phyloP scores from a whole-genome alignment of 2,888 invertebrate genomes.

The Gymnocheta viridis region DNA sequence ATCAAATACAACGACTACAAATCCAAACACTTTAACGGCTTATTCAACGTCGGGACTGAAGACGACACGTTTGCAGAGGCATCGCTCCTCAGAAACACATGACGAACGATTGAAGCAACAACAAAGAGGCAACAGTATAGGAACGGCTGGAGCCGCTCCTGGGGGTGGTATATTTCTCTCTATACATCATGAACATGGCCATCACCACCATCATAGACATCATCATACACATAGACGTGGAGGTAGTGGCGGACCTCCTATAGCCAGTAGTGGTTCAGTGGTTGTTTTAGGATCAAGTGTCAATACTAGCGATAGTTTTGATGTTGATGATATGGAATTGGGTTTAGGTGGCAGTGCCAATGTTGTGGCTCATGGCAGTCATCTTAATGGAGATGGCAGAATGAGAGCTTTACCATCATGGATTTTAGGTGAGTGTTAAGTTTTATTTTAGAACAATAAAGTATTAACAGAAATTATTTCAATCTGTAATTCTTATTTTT shows the following conservation, averaged over 20 bases:
- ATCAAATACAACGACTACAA: slow-evolving; percentile 63
- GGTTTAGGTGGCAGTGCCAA: slow-evolving; percentile 74
- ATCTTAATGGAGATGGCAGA: slow-evolving; percentile 69
- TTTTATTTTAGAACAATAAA: neutral
- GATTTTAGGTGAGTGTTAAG: slow-evolving; percentile 74
- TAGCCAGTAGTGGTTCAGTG: slow-evolving; percentile 70
- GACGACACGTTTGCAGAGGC: slow-evolving; percentile 79
- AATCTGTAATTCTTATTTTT: neutral
- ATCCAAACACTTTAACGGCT: neutral
- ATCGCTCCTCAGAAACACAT: slow-evolving; percentile 81
- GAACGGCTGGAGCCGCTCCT: slow-evolving; percentile 17
- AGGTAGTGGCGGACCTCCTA: slow-evolving; percentile 72
- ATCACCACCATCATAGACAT: slow-evolving; percentile 73
- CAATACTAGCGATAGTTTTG: slow-evolving; percentile 65
- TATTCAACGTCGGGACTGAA: slow-evolving; percentile 77
- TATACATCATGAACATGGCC: slow-evolving; percentile 76
- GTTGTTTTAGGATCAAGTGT: slow-evolving; percentile 59
- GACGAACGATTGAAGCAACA: slow-evolving; percentile 80
- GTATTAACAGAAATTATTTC: neutral
- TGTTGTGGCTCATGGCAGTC: slow-evolving; percentile 71
- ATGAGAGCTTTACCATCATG: slow-evolving; percentile 76
- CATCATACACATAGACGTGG: slow-evolving; percentile 69
- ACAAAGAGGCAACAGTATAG: slow-evolving; percentile 65
- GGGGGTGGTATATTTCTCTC: slow-evolving; percentile 75
- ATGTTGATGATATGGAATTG: slow-evolving; percentile 76